These are phyloP conservation scores for Numida meleagris DNA, from an alignment of 2,113 vertebrate genomes.

Conservation along the genomic window DNA sequence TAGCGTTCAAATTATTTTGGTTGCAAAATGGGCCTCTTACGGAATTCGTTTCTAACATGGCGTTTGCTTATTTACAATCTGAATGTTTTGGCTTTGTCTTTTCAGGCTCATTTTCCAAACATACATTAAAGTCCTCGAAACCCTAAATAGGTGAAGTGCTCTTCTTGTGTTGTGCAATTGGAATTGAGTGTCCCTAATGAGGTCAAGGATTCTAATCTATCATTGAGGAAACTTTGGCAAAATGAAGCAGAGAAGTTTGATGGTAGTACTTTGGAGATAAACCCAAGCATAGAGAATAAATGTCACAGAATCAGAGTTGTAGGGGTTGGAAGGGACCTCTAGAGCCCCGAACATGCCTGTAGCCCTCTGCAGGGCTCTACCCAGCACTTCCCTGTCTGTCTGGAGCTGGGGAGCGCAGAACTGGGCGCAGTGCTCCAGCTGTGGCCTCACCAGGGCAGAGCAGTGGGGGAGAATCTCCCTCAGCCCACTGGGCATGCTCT, in stretches of 20 bases:
- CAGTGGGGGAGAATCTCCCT: background rate
- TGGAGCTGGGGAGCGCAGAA: too few relatives aligned
- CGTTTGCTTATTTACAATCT: background rate
- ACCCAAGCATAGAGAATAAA: background rate
- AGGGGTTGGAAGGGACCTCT: too few relatives aligned
- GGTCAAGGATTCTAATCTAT: background rate
- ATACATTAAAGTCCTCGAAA: background rate
- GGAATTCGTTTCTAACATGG: background rate
- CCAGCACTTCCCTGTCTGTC: too few relatives aligned
- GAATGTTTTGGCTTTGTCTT: conserved; percentile 5
- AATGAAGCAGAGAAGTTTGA: background rate
- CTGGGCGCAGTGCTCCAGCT: too few relatives aligned
- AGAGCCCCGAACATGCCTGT: too few relatives aligned
- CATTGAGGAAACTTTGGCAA: background rate
- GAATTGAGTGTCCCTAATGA: background rate
- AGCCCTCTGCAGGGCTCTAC: too few relatives aligned
- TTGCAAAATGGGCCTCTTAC: background rate
- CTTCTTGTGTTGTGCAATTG: background rate
- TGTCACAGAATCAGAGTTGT: background rate
- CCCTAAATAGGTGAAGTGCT: background rate
- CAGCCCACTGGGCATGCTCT: background rate
- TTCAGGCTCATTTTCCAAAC: background rate
- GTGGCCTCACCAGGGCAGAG: background rate
- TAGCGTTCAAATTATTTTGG: conserved; percentile 22
- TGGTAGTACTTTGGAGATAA: background rate